Evolutionary conservation across 92 coral and sea anemone species (phyloP).

Genomic region (Parazoanthus swiftii): DNA sequence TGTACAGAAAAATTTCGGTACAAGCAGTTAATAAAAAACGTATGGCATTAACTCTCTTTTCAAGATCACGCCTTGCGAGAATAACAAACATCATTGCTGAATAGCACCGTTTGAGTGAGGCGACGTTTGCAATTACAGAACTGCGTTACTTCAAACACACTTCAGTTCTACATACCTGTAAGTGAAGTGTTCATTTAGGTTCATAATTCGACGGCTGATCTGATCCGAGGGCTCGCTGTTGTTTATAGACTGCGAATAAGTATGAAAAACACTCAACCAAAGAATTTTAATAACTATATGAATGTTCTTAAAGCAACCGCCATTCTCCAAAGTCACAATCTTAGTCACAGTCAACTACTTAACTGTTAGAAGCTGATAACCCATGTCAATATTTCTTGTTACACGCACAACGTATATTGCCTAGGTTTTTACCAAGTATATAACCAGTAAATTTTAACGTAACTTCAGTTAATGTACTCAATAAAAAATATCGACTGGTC

Average conservation of each 20-base stretch:
- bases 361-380: no score
- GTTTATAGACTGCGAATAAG: constrained; percentile 72
- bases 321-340: background rate
- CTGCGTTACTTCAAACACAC: background rate
- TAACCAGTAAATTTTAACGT: background rate
- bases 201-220: constrained; percentile 69
- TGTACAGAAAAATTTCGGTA: no score
- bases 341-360: no score
- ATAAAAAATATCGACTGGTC: background rate
- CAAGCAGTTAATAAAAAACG: no score
- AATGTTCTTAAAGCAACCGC: background rate
- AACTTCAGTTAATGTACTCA: background rate
- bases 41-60: no score
- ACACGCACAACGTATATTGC: background rate
- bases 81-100: no score
- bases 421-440: background rate
- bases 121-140: no score
- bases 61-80: no score
- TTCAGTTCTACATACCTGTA: constrained; percentile 67
- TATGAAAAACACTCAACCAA: background rate
- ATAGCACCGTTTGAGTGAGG: no score
- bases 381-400: background rate
- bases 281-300: background rate
- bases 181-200: constrained; percentile 89
- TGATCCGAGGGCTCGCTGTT: constrained; percentile 89